These are phyloP conservation scores for Drosophila lacteicornis DNA, from an alignment of 1,140 invertebrate species.

Conservation along the genomic window DNA sequence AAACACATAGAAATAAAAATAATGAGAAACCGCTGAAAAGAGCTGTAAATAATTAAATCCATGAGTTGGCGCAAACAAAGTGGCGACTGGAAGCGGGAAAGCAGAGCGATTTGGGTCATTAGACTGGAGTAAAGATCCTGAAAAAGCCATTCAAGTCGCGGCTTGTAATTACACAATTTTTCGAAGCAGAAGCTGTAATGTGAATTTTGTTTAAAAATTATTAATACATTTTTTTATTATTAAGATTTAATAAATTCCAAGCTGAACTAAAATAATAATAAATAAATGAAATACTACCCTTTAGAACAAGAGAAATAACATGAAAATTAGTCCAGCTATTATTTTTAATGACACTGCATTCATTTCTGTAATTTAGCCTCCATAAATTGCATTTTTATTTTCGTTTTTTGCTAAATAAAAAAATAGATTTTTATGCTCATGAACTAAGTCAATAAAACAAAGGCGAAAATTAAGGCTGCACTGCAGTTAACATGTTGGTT, in stretches of 20 bases:
- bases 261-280: too few species aligned
- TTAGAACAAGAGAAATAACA: too few species aligned
- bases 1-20: constrained; percentile 31
- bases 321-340: background rate
- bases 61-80: constrained; percentile 54
- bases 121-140: constrained; percentile 6
- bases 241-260: too few species aligned
- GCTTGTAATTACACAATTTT: constrained; percentile 5
- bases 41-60: constrained; percentile 50
- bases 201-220: too few species aligned
- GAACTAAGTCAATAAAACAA: background rate
- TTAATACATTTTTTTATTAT: too few species aligned
- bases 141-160: too few species aligned
- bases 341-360: too few species aligned
- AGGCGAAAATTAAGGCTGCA: background rate
- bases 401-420: too few species aligned
- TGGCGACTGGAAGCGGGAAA: constrained; percentile 13
- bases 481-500: background rate
- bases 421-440: too few species aligned
- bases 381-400: too few species aligned
- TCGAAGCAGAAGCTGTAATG: background rate
- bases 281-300: background rate
- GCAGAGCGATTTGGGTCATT: constrained; percentile 15
- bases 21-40: constrained; percentile 21
- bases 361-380: too few species aligned